Evolutionary conservation across 2,888 invertebrate genomes (phyloP).

Genomic region (Tetragnatha montana): DNA sequence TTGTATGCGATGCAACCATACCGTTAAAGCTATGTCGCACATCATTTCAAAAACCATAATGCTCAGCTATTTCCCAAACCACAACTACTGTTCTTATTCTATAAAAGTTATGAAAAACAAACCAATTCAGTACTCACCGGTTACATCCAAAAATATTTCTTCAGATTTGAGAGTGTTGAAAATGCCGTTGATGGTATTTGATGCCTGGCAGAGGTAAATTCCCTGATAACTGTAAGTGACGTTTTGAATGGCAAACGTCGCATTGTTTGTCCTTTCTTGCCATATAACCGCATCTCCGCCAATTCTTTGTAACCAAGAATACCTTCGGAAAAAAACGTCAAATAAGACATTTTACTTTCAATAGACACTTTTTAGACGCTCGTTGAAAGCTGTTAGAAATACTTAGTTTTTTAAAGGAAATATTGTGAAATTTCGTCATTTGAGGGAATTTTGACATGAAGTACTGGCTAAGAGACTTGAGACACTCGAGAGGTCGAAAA

Average conservation of each 20-base stretch:
- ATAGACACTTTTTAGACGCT: too few species aligned
- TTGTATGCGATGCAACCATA: too few species aligned
- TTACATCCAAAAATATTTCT: conserved; percentile 73
- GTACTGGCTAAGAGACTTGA: too few species aligned
- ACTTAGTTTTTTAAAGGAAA: too few species aligned
- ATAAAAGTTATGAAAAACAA: background rate
- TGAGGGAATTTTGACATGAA: too few species aligned
- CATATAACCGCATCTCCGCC: conserved; percentile 73
- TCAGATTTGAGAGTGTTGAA: conserved; percentile 85
- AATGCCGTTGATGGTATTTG: conserved; percentile 87
- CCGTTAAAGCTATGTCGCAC: too few species aligned
- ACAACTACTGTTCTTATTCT: background rate
- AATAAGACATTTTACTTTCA: too few species aligned
- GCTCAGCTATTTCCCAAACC: too few species aligned
- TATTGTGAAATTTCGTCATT: too few species aligned
- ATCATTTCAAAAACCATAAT: too few species aligned
- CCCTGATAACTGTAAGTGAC: conserved; percentile 90
- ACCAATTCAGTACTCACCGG: conserved; percentile 62
- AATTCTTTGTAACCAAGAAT: conserved; percentile 86
- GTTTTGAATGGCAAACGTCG: conserved; percentile 84
- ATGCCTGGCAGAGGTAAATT: conserved; percentile 89
- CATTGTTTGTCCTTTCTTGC: conserved; percentile 72
- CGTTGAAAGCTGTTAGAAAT: too few species aligned
- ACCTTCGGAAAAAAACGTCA: conserved; percentile 75
- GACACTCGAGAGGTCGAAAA: too few species aligned